A percentile compares a stretch with the other conserved stretches of the same genome.
Evolutionary conservation across 1,140 invertebrate genomes (phyloP).

Genomic region (Papilio helenus): DNA sequence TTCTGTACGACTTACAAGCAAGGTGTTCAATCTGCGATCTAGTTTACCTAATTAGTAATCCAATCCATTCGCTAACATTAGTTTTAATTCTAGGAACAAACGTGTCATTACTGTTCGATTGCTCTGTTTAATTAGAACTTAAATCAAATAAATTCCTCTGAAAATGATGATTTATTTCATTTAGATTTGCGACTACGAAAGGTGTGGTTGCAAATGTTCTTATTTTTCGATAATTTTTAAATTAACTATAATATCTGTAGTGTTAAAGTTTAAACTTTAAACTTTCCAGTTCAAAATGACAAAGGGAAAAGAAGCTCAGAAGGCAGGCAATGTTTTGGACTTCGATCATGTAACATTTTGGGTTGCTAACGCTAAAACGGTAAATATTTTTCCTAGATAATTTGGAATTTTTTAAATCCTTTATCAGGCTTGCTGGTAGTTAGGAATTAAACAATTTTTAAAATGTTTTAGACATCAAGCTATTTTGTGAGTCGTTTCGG

Average conservation of each 20-base stretch:
- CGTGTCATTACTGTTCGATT: not conserved
- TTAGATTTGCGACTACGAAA: not conserved
- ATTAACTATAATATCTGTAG: no score
- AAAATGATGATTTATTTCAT: not conserved
- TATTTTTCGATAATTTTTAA: no score
- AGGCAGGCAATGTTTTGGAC: conserved; percentile 60
- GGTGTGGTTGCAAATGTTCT: not conserved
- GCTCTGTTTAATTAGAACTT: not conserved
- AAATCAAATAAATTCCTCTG: not conserved
- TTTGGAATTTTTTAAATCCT: not conserved
- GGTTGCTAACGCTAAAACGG: conserved; percentile 74
- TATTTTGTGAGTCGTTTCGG: conserved; percentile 96
- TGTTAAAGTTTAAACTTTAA: no score
- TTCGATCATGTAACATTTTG: conserved; percentile 73
- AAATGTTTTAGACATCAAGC: conserved; percentile 90
- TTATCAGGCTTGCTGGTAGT: not conserved
- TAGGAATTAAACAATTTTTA: not conserved
- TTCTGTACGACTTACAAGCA: not conserved
- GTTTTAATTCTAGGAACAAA: not conserved
- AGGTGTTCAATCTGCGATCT: not conserved
- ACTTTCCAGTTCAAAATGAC: conserved; percentile 61
- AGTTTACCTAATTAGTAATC: not conserved
- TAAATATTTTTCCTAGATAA: conserved; percentile 44
- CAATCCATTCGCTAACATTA: not conserved
- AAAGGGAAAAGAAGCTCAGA: conserved; percentile 43